phyloP scores from a whole-genome alignment of 2,888 invertebrate genomes.

The Thecocarcelia acutangulata region DNA sequence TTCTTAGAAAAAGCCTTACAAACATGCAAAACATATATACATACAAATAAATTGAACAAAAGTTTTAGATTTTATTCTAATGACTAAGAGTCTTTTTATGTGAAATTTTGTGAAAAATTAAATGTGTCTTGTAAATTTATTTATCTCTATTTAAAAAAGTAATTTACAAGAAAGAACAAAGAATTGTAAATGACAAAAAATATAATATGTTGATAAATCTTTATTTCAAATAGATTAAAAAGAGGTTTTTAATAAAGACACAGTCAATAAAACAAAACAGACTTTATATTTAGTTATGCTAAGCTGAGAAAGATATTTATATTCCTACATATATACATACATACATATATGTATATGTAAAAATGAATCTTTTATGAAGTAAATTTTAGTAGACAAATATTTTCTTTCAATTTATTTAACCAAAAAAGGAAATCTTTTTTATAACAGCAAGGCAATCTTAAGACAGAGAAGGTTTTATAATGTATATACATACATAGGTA shows the following conservation, averaged over 20 bases:
- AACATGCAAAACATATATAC: too few relatives aligned
- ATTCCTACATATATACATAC: background rate
- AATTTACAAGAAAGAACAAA: background rate
- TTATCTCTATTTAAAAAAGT: too few relatives aligned
- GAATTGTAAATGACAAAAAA: slow-evolving; percentile 14
- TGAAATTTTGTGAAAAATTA: too few relatives aligned
- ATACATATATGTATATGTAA: too few relatives aligned
- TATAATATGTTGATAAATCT: slow-evolving; percentile 12
- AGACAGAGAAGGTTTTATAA: slow-evolving; percentile 20
- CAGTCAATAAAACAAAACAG: slow-evolving; percentile 28
- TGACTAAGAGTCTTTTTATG: too few relatives aligned
- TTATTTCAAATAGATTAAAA: slow-evolving; percentile 26
- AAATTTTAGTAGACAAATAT: slow-evolving; percentile 59
- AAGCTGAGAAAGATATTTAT: background rate
- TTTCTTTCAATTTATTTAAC: slow-evolving; percentile 62
- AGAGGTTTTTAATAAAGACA: slow-evolving; percentile 20
- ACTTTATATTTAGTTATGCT: slow-evolving; percentile 6
- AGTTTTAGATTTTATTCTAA: too few relatives aligned
- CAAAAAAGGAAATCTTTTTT: slow-evolving; percentile 25
- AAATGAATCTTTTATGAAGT: slow-evolving; percentile 42
- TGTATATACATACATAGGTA: too few relatives aligned
- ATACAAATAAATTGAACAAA: too few relatives aligned
- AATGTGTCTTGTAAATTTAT: too few relatives aligned
- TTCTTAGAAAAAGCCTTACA: too few relatives aligned
- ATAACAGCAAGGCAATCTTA: slow-evolving; percentile 2